Conservation (phyloP, 2,113 vertebrate species). For the Beaufortia kweichowensis region DNA sequence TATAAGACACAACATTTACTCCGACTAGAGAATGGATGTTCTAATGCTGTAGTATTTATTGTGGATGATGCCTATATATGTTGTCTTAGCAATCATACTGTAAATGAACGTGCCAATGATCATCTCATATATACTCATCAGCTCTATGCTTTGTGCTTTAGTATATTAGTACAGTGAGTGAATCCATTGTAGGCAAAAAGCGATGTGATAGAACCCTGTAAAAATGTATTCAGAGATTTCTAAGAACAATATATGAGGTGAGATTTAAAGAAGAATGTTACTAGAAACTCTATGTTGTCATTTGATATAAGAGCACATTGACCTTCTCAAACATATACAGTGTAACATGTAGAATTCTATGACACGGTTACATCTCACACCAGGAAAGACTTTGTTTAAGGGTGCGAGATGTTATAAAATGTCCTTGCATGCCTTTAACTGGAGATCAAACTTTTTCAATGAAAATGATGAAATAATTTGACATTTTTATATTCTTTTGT, state of each 20-base stretch:
- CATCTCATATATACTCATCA: slow-evolving; percentile 84
- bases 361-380: neutral
- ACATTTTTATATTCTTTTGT: neutral
- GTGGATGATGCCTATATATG: slow-evolving; percentile 76
- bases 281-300: neutral
- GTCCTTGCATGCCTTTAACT: slow-evolving; percentile 15
- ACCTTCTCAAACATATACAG: slow-evolving; percentile 44
- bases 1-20: slow-evolving; percentile 59
- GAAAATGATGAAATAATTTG: slow-evolving; percentile 14
- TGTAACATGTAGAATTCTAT: neutral
- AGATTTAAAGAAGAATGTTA: neutral
- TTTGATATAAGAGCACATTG: neutral
- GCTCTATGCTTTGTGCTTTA: slow-evolving; percentile 81
- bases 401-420: neutral
- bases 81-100: slow-evolving; percentile 81
- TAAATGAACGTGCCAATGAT: slow-evolving; percentile 96
- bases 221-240: slow-evolving; percentile 37
- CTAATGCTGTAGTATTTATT: slow-evolving; percentile 86
- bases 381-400: neutral
- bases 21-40: slow-evolving; percentile 77
- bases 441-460: neutral
- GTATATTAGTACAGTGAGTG: slow-evolving; percentile 81
- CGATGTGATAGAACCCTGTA: slow-evolving; percentile 50
- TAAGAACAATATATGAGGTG: slow-evolving; percentile 1
- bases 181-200: slow-evolving; percentile 63